phyloP scores from a whole-genome alignment of 2,888 invertebrate species.

The Linnaemya tessellans region DNA sequence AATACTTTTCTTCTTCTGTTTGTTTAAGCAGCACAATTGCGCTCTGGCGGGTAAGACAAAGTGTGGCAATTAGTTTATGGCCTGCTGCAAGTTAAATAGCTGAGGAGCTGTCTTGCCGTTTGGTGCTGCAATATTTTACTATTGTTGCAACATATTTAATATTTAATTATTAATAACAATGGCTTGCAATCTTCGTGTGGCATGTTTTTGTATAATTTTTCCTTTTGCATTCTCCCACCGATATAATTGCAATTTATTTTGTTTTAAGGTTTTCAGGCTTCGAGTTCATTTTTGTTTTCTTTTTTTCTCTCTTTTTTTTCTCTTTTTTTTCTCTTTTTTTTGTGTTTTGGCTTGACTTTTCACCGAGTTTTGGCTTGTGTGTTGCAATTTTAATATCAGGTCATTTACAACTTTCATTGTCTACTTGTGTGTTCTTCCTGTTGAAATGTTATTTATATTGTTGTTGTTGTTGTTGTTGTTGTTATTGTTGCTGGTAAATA shows the following conservation, averaged over 20 bases:
- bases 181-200: conserved; percentile 22
- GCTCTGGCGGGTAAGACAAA: not conserved
- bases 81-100: not conserved
- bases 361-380: not conserved
- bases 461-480: conserved; percentile 4
- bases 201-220: conserved; percentile 38
- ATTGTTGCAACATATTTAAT: conserved; percentile 45
- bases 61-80: not conserved
- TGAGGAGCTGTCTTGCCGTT: not conserved
- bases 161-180: conserved; percentile 58
- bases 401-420: conserved; percentile 53
- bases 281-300: not conserved
- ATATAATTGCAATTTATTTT: conserved; percentile 49
- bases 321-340: not conserved
- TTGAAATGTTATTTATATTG: conserved; percentile 50
- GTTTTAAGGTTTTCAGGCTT: not conserved
- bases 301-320: not conserved
- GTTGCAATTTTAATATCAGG: conserved; percentile 50
- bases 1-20: not conserved
- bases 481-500: no score
- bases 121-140: not conserved
- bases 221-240: not conserved
- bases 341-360: not conserved
- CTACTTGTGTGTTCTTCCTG: conserved; percentile 21
- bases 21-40: not conserved